These are phyloP conservation scores for Sitophilus oryzae DNA, from an alignment of 1,140 invertebrate species.

Conservation along the genomic window DNA sequence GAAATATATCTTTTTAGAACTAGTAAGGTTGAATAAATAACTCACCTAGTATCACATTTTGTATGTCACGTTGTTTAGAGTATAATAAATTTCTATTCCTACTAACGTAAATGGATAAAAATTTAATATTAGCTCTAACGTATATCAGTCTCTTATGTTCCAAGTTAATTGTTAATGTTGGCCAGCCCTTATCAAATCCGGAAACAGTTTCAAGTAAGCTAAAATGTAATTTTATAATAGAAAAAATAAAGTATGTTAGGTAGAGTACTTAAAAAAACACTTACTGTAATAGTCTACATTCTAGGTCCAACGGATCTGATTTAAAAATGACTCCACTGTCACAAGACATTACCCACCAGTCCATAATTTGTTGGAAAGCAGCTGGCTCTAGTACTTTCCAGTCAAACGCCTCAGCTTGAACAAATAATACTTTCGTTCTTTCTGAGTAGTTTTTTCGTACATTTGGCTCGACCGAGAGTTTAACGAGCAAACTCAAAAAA, in stretches of 20 bases:
- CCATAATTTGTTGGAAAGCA: constrained; percentile 61
- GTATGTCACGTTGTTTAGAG: constrained; percentile 32
- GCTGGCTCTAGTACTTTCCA: constrained; percentile 65
- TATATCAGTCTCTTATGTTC: constrained; percentile 38
- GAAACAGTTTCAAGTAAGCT: constrained; percentile 39
- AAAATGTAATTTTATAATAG: constrained; percentile 16
- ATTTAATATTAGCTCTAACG: constrained; percentile 37
- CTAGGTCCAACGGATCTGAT: constrained; percentile 43
- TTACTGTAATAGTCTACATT: constrained; percentile 47
- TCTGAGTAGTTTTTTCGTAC: constrained; percentile 49
- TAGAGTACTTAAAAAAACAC: constrained; percentile 16
- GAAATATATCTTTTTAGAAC: too few species aligned
- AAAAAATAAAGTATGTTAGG: background rate
- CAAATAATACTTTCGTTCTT: constrained; percentile 48
- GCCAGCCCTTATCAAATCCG: constrained; percentile 30
- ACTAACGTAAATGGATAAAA: constrained; percentile 37
- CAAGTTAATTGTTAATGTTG: constrained; percentile 17
- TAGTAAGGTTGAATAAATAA: constrained; percentile 18
- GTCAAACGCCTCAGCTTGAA: constrained; percentile 59
- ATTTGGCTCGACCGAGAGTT: constrained; percentile 65
- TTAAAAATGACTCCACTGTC: constrained; percentile 64
- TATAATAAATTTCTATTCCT: constrained; percentile 31
- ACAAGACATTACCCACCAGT: constrained; percentile 72
- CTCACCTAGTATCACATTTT: constrained; percentile 20
- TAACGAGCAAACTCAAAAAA: constrained; percentile 60